Conservation (phyloP, 2,888 invertebrate genomes). For the Quadriops clusia region DNA sequence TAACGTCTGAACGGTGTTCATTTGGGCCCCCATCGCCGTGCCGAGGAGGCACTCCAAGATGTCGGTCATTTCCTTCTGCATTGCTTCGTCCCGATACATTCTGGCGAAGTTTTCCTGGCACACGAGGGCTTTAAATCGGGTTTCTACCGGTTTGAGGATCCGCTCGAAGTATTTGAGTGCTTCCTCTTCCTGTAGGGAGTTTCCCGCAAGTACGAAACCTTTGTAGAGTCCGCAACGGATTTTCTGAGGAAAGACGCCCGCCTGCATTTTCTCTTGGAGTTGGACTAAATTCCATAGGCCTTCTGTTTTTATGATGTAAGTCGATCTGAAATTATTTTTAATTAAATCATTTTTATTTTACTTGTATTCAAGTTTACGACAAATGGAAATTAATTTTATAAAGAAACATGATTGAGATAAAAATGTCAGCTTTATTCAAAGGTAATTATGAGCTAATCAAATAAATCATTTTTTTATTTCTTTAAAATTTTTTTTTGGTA, state of each 20-base stretch:
- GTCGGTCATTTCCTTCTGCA: conserved; percentile 57
- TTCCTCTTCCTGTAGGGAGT: conserved; percentile 31
- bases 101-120: conserved; percentile 42
- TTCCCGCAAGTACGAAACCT: conserved; percentile 58
- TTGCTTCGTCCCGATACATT: conserved; percentile 47
- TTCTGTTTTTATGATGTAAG: conserved; percentile 44
- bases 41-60: conserved; percentile 67
- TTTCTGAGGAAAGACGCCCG: conserved; percentile 42
- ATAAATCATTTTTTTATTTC: too few species aligned
- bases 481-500: too few species aligned
- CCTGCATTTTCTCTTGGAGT: conserved; percentile 39
- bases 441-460: background rate
- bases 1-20: conserved; percentile 37
- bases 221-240: conserved; percentile 57
- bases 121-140: conserved; percentile 43
- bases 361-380: background rate
- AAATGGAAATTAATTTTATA: background rate
- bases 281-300: conserved; percentile 43
- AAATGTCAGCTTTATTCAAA: conserved; percentile 1
- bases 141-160: conserved; percentile 39
- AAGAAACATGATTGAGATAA: conserved; percentile 6
- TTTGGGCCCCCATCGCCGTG: conserved; percentile 50
- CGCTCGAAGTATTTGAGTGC: conserved; percentile 29
- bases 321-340: conserved; percentile 32
- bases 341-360: background rate